phyloP scores from a whole-genome alignment of 2,888 invertebrate species.

The Oscheius sp. region DNA sequence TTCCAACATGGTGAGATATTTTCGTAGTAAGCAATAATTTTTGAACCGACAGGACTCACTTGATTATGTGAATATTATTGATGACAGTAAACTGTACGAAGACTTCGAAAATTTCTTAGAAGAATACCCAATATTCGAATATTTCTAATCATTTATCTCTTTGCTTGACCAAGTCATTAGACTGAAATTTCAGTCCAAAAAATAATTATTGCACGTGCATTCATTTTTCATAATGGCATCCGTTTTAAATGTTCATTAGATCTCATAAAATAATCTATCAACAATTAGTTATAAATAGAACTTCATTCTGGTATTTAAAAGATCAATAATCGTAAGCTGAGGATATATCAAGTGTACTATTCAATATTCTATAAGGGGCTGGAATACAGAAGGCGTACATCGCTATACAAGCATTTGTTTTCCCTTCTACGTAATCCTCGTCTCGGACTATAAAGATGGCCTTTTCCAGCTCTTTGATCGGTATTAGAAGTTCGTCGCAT shows the following conservation, averaged over 20 bases:
- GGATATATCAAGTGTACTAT: not conserved
- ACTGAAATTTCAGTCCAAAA: not conserved
- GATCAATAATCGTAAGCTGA: not conserved
- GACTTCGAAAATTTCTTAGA: no score
- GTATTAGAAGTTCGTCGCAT: not conserved
- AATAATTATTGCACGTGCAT: not conserved
- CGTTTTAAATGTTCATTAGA: not conserved
- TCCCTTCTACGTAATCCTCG: conserved; percentile 1
- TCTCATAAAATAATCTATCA: not conserved
- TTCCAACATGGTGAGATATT: no score
- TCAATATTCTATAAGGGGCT: not conserved
- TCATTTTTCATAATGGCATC: not conserved
- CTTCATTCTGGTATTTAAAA: not conserved
- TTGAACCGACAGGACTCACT: no score
- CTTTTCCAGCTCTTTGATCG: not conserved
- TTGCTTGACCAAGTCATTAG: not conserved
- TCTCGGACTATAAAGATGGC: not conserved
- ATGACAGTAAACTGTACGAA: no score
- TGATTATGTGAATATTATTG: no score
- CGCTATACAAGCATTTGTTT: conserved; percentile 17
- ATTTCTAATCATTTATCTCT: no score
- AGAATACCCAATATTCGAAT: no score
- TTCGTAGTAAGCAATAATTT: no score
- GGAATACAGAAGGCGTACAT: conserved; percentile 18
- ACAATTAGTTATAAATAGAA: no score